phyloP scores from a whole-genome alignment of 30 jellyfish, hydroid and myxozoan species.

The Kudoa iwatai region DNA sequence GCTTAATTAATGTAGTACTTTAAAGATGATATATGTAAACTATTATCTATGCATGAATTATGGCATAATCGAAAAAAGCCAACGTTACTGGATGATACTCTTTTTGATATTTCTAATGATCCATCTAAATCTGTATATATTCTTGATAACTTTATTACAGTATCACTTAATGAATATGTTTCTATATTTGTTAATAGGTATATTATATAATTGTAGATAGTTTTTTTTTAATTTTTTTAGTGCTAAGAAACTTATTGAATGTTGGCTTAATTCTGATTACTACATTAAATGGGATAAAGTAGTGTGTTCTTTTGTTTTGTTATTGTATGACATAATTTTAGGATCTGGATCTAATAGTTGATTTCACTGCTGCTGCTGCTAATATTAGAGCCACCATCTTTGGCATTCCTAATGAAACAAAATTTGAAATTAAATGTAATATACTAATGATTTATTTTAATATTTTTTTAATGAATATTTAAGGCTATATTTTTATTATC shows the following conservation, averaged over 20 bases:
- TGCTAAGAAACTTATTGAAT: not conserved
- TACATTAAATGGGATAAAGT: too few relatives aligned
- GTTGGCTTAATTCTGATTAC: too few relatives aligned
- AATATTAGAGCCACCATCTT: slow-evolving; percentile 38
- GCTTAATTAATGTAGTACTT: slow-evolving; percentile 5
- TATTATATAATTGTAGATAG: too few relatives aligned
- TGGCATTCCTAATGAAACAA: slow-evolving; percentile 30
- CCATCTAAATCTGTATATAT: too few relatives aligned
- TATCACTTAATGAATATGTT: too few relatives aligned
- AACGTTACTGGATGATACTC: too few relatives aligned
- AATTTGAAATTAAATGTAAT: slow-evolving; percentile 53
- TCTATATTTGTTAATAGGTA: too few relatives aligned
- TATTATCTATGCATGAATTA: slow-evolving; percentile 43
- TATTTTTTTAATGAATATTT: too few relatives aligned
- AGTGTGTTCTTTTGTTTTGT: not conserved
- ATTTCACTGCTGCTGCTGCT: slow-evolving; percentile 80
- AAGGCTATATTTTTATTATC: too few relatives aligned
- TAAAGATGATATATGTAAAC: slow-evolving; percentile 15
- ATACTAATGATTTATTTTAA: too few relatives aligned
- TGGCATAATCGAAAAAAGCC: slow-evolving; percentile 67
- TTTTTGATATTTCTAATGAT: too few relatives aligned
- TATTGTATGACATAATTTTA: not conserved
- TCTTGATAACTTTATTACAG: too few relatives aligned
- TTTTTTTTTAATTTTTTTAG: not conserved
- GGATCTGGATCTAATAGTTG: slow-evolving; percentile 80